Percentiles rank a stretch among this genome's conserved stretches.
Evolutionary conservation across 1,140 invertebrate species (phyloP).

Genomic region (Drosophila virilis): DNA sequence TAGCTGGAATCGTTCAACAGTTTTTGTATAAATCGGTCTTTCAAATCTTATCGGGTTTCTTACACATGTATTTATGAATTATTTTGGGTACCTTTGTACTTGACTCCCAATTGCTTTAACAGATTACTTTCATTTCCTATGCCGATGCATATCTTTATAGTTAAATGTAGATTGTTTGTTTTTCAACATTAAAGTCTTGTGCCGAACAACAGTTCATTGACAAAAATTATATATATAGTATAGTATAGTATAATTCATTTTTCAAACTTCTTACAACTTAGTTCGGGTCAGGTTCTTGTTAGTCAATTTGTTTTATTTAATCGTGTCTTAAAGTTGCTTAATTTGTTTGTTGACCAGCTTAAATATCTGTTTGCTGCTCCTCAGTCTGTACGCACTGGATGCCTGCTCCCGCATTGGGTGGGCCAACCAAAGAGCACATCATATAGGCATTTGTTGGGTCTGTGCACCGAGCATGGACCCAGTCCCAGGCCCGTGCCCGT

Average conservation of each 20-base stretch:
- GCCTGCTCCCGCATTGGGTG: conserved; percentile 10
- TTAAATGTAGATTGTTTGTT: not conserved
- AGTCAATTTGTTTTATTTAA: not conserved
- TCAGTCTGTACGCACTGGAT: not conserved
- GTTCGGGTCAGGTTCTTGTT: too few relatives aligned
- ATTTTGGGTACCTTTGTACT: not conserved
- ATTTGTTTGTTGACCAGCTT: conserved; percentile 4
- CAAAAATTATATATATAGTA: too few relatives aligned
- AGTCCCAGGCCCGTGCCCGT: not conserved
- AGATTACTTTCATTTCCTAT: not conserved
- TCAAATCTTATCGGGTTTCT: not conserved
- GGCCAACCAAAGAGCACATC: conserved; percentile 23
- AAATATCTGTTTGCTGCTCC: not conserved
- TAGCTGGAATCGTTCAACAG: too few relatives aligned
- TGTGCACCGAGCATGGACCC: conserved; percentile 8
- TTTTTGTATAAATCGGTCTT: too few relatives aligned
- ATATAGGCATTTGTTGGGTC: conserved; percentile 48
- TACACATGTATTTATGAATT: not conserved
- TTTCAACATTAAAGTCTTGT: too few relatives aligned
- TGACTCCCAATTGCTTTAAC: not conserved
- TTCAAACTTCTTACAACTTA: too few relatives aligned
- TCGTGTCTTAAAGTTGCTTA: too few relatives aligned
- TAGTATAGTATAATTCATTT: too few relatives aligned
- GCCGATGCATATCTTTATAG: not conserved
- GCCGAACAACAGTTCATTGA: too few relatives aligned